Evolutionary conservation across 23 tunicate genomes (phyloP).

Genomic region (Aplidium turbinatum): DNA sequence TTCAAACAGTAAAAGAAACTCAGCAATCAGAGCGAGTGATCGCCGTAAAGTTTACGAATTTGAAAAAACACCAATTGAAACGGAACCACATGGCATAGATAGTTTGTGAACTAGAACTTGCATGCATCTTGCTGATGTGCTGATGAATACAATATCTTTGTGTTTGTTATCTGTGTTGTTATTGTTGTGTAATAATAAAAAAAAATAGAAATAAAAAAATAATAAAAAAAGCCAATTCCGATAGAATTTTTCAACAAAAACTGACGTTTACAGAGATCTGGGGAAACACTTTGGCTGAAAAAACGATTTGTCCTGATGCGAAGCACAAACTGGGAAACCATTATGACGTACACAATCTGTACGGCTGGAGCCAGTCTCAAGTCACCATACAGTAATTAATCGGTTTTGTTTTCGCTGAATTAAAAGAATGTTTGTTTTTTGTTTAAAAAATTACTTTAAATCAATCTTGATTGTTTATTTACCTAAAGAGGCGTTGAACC

Average conservation of each 20-base stretch:
- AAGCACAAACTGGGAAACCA: conserved; percentile 66
- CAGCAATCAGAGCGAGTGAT: too few relatives aligned
- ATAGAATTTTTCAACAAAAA: neutral
- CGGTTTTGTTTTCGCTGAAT: neutral
- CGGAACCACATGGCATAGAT: too few relatives aligned
- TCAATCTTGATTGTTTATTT: too few relatives aligned
- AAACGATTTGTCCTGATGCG: conserved; percentile 88
- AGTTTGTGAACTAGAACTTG: too few relatives aligned
- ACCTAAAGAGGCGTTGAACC: too few relatives aligned
- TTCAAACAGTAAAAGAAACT: too few relatives aligned
- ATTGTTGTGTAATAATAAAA: too few relatives aligned
- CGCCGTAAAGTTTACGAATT: too few relatives aligned
- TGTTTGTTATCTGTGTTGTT: too few relatives aligned
- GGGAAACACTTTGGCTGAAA: conserved; percentile 87
- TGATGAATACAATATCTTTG: too few relatives aligned
- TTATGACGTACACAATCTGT: conserved; percentile 92
- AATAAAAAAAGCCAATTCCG: neutral
- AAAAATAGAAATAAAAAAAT: neutral
- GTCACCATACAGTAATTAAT: conserved; percentile 66
- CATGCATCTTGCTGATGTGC: too few relatives aligned
- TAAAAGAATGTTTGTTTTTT: neutral
- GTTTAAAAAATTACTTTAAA: neutral
- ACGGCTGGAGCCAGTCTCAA: conserved; percentile 77
- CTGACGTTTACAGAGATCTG: conserved; percentile 56
- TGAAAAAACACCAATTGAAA: too few relatives aligned